These are phyloP conservation scores for Hartigia nigra DNA, from an alignment of 2,888 invertebrate species.

Conservation along the genomic window DNA sequence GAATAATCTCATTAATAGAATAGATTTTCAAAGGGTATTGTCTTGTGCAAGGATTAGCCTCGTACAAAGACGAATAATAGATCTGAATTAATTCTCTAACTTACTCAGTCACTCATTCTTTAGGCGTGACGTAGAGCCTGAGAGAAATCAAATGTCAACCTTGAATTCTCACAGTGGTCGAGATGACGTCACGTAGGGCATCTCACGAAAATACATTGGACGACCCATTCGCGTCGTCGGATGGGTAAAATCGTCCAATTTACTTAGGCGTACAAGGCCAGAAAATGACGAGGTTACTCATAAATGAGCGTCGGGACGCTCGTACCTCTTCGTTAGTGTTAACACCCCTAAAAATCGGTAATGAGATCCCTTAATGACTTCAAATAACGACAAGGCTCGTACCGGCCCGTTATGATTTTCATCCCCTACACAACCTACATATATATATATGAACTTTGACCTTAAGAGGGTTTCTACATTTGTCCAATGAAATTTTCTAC, in stretches of 20 bases:
- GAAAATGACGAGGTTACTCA: not conserved
- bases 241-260: not conserved
- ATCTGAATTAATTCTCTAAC: constrained; percentile 1
- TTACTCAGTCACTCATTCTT: not conserved
- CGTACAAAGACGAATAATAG: not conserved
- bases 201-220: not conserved
- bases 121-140: not conserved
- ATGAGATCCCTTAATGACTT: constrained; percentile 5
- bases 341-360: not conserved
- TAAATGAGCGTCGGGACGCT: not conserved
- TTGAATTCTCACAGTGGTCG: not conserved
- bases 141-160: not conserved
- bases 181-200: not conserved
- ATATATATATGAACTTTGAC: not conserved
- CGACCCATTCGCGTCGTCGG: not conserved
- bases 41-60: not conserved
- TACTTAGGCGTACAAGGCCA: not conserved
- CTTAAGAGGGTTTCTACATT: constrained; percentile 22
- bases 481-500: not conserved
- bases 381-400: constrained; percentile 6
- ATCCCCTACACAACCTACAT: not conserved
- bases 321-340: constrained; percentile 3
- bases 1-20: constrained; percentile 12
- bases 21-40: constrained; percentile 5
- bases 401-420: not conserved